phyloP scores from a whole-genome alignment of 2,113 vertebrate genomes.

The Megaceryle torquata region DNA sequence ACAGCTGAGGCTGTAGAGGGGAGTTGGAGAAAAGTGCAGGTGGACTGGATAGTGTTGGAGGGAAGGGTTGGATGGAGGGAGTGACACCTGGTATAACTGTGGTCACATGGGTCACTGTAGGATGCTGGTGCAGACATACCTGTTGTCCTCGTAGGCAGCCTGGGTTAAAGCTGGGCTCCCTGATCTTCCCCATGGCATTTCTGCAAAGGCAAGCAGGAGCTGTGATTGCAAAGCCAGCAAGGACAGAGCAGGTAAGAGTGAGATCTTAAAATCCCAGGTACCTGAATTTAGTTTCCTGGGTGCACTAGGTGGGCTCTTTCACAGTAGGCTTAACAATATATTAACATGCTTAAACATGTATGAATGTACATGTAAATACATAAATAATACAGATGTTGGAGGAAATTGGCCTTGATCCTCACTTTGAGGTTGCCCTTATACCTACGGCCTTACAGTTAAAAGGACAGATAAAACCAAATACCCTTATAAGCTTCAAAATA shows the following conservation, averaged over 20 bases:
- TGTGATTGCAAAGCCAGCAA: background rate
- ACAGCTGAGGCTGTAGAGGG: background rate
- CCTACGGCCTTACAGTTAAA: background rate
- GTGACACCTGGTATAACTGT: background rate
- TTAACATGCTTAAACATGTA: background rate
- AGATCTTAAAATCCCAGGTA: background rate
- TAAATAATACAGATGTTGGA: background rate
- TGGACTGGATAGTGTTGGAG: background rate
- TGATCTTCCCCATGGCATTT: background rate
- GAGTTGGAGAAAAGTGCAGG: background rate
- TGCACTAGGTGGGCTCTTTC: background rate
- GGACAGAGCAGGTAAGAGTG: background rate
- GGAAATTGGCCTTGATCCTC: background rate
- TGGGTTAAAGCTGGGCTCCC: background rate
- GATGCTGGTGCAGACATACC: background rate
- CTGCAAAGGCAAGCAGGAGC: background rate
- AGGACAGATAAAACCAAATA: background rate
- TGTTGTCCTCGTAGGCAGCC: background rate
- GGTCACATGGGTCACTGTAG: background rate
- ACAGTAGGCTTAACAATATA: background rate
- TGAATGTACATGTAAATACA: background rate
- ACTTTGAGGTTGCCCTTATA: background rate
- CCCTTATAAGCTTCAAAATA: background rate
- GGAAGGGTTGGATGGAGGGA: background rate
- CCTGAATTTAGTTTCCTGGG: background rate